Evolutionary conservation across 2,113 vertebrate species (phyloP), one percentile per base, ranked within the genome.

Genomic region (Vidua chalybeata): DNA sequence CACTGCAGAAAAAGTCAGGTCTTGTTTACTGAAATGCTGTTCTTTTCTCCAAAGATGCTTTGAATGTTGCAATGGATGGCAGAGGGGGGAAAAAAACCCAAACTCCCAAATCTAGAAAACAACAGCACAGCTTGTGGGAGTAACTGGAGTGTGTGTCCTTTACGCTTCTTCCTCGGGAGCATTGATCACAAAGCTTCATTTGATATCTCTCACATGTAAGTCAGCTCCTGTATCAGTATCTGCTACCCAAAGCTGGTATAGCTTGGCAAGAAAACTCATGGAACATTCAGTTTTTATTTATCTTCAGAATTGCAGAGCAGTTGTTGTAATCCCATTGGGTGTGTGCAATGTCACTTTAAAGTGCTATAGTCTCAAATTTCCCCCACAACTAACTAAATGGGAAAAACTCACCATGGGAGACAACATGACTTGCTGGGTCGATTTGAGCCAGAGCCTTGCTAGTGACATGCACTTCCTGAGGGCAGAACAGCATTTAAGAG

Each of bases 71-170:
- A 31, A 61, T 26, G 14, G 58, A 24, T 35, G 21, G 14, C 6
- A 7, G n/a, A 7, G 63, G 13, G 1, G 6, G 20, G 2, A 1
- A 6, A 30, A n/a, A 13, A 33, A 0, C 0, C 4, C 8, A 31
- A 79, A 87, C 22, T 28, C 4, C 39, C 21, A 18, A 35, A 52
- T 35, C 22, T 19, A 43, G 28, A 20, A 67, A 41, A 30, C 19
- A 33, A 6, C 5, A 20, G 30, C 51, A 13, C 11, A 18, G 13
- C 51, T 75, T 30, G 17, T 59, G 39, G 24, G 17, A 74, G 35
- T 55, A 51, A 23, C 12, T 54, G 21, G 13, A 74, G 43, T 16
- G 49, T 45, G 15, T 69, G 37, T 68, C 49, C 52, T 87, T 64
- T 11, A 39, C 0, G 0, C 8, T 30, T 45, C 30, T 72, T 80